A percentile compares a stretch with the other conserved stretches of the same genome.
These are phyloP conservation scores for Sipha maydis DNA, from an alignment of 2,888 invertebrate genomes.

Conservation along the genomic window DNA sequence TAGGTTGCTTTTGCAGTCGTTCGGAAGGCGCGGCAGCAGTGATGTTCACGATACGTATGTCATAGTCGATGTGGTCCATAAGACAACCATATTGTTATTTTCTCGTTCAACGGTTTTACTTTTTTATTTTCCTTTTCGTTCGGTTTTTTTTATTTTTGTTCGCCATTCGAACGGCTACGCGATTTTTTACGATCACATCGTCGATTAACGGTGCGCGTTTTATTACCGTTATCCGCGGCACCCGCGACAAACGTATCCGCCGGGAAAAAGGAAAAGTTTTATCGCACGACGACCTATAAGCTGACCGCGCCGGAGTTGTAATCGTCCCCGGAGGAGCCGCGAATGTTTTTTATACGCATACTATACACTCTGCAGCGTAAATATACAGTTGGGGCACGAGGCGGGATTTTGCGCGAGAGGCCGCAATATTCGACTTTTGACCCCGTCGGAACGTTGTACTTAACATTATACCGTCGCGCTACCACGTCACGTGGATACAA, in stretches of 20 bases:
- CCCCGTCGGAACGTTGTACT: not conserved
- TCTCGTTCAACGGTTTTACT: no score
- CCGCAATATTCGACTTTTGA: not conserved
- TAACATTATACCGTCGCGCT: not conserved
- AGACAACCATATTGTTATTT: no score
- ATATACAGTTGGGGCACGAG: not conserved
- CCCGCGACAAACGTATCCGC: conserved; percentile 13
- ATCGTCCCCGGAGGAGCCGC: conserved; percentile 21
- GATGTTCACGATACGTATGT: no score
- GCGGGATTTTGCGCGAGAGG: not conserved
- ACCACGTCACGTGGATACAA: not conserved
- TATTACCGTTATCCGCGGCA: not conserved
- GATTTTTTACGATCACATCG: conserved; percentile 48
- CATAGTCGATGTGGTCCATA: no score
- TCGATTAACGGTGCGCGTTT: conserved; percentile 39
- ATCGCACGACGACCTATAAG: conserved; percentile 19
- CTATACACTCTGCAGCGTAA: not conserved
- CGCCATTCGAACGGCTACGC: conserved; percentile 63
- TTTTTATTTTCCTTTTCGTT: not conserved
- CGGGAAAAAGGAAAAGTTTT: conserved; percentile 42
- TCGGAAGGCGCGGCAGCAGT: no score
- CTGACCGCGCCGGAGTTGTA: conserved; percentile 25
- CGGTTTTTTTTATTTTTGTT: conserved; percentile 10
- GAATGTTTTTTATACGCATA: not conserved
- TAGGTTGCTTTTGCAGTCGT: no score